These are phyloP conservation scores for Phrynocephalus guinanensis DNA, from an alignment of 2,797 vertebrate genomes.

Conservation along the genomic window DNA sequence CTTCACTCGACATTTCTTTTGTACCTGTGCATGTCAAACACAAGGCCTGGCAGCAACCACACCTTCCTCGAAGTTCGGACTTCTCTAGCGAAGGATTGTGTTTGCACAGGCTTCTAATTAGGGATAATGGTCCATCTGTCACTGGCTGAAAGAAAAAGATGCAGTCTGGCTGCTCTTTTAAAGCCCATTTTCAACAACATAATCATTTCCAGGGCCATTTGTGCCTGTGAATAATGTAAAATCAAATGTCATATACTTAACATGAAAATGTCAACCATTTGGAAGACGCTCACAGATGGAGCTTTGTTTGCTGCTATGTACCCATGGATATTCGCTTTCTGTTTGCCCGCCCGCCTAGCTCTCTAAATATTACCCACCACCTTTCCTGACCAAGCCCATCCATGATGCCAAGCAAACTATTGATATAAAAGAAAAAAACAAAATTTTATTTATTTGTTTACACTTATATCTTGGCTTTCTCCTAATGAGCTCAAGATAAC, in stretches of 20 bases:
- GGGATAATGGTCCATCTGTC: slow-evolving; percentile 38
- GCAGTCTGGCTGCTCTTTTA: slow-evolving; percentile 31
- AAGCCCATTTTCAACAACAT: slow-evolving; percentile 15
- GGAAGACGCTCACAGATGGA: background rate
- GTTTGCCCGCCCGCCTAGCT: background rate
- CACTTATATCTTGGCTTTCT: too few relatives aligned
- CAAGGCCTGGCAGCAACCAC: slow-evolving; percentile 53
- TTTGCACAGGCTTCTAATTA: slow-evolving; percentile 42
- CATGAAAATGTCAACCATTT: background rate
- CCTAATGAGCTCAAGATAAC: too few relatives aligned
- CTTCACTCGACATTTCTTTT: slow-evolving; percentile 54
- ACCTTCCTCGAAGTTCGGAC: slow-evolving; percentile 52
- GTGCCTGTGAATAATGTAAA: background rate
- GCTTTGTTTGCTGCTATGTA: background rate
- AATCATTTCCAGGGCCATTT: background rate
- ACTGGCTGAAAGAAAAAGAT: slow-evolving; percentile 29
- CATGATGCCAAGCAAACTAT: background rate
- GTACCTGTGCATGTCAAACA: slow-evolving; percentile 52
- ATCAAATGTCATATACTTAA: background rate
- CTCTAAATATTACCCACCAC: background rate
- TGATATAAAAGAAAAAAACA: background rate
- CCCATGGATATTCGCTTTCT: background rate
- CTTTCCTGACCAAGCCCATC: background rate
- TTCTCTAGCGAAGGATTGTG: slow-evolving; percentile 35
- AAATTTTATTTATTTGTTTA: background rate